These are phyloP conservation scores for Psylliodes chrysocephalus DNA, from an alignment of 2,888 invertebrate genomes.

Conservation along the genomic window DNA sequence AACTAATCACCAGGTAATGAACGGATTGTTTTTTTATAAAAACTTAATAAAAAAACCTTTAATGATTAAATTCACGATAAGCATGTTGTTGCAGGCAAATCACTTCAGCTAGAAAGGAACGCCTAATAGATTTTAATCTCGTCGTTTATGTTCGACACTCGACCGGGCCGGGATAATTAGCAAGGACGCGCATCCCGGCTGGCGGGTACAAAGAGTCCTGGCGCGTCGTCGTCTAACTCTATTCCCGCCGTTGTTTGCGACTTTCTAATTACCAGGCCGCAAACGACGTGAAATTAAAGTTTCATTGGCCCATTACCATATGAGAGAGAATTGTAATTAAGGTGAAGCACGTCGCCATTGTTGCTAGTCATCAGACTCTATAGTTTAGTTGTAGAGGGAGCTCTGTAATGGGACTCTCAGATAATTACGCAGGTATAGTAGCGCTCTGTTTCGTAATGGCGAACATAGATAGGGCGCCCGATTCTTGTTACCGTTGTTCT, in stretches of 20 bases:
- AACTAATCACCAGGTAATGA: too few relatives aligned
- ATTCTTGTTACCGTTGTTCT: not conserved
- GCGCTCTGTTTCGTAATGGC: slow-evolving; percentile 2
- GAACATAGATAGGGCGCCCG: slow-evolving; percentile 2
- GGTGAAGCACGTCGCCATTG: slow-evolving; percentile 60
- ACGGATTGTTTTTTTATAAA: too few relatives aligned
- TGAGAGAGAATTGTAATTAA: slow-evolving; percentile 65
- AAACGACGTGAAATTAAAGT: slow-evolving; percentile 65
- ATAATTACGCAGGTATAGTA: slow-evolving; percentile 2
- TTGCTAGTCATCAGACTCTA: slow-evolving; percentile 43
- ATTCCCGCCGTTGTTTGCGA: slow-evolving; percentile 61
- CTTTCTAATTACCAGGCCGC: slow-evolving; percentile 65
- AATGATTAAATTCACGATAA: too few relatives aligned
- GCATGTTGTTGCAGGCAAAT: slow-evolving; percentile 66
- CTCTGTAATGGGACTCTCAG: slow-evolving; percentile 5
- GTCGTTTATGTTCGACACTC: slow-evolving; percentile 66
- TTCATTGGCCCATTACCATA: slow-evolving; percentile 66
- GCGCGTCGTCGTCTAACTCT: slow-evolving; percentile 47
- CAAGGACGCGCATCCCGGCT: slow-evolving; percentile 61
- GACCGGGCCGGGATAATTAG: slow-evolving; percentile 64
- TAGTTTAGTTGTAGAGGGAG: slow-evolving; percentile 22
- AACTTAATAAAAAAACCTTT: too few relatives aligned
- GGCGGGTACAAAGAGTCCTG: slow-evolving; percentile 57
- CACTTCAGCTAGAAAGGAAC: slow-evolving; percentile 62
- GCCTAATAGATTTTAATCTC: slow-evolving; percentile 66